Base-by-base conservation (phyloP, 2,113 vertebrate genomes). In the Nibea albiflora region DNA sequence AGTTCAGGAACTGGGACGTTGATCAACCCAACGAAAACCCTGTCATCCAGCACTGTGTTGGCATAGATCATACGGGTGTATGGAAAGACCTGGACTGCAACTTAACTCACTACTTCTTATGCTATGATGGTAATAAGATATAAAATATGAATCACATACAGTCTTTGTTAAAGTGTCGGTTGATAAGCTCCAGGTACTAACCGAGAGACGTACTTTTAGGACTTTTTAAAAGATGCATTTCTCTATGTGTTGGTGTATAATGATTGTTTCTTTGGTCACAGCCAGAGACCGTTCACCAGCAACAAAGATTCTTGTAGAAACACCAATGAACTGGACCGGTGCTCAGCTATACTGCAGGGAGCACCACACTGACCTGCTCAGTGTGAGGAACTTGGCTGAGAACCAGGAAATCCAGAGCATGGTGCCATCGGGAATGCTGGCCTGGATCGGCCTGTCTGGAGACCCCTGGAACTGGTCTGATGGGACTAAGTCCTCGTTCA, bases 391-490 rank as follows among this genome's bases (percentile, higher is more conserved):
- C 20, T 12, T 1, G 2, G 11, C 57, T 7, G 76, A 84, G 52
- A 84, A 79, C 62, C 39, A 52, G 26, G 76, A 79, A 19, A 24
- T 79, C 64, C 57, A 74, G 22, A 57, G 11, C 20, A 42, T 69
- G 82, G 42, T 84, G 39, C 82, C 71, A 2, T 1, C 0, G 15
- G 64, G 52, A 11, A 61, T 3, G 56, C 39, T 31, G 57, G 69
- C 49, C 57, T 84, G 82, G 82, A 84, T 84, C 2, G 82, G 82
- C 26, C 57, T 84, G 31, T 64, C n/a, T 9, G 28, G 65, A 28
- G 80, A 76, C 35, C 47, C 54, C 49, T 81, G 80, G 80, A 76
- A 31, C 47, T 82, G 80, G 80, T 75, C 77, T 0, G 72, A 85
- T 54, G 83, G 66, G 39, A 60, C 60, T 7, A 5, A 14, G 52